These are phyloP conservation scores for Ditylenchus dipsaci DNA, from an alignment of 1,140 invertebrate species.

Conservation along the genomic window DNA sequence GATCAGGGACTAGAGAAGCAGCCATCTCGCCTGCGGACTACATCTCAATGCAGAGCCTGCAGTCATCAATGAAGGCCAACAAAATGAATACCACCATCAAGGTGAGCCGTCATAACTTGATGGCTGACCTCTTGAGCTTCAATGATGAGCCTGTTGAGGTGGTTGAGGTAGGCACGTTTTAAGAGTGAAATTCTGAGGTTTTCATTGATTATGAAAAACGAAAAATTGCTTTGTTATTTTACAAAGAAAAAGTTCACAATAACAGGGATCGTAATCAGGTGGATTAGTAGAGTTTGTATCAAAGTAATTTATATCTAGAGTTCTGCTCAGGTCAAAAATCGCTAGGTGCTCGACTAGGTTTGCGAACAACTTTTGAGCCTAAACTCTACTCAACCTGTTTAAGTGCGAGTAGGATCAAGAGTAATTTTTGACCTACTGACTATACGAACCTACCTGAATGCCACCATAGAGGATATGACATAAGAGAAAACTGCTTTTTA, in stretches of 20 bases:
- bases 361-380: too few relatives aligned
- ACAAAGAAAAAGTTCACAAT: too few relatives aligned
- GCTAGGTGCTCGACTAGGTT: too few relatives aligned
- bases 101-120: constrained; percentile 42
- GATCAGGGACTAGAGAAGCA: not conserved
- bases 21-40: constrained; percentile 51
- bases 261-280: too few relatives aligned
- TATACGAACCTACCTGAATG: too few relatives aligned
- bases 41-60: constrained; percentile 50
- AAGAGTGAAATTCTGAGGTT: not conserved
- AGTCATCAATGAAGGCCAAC: constrained; percentile 53
- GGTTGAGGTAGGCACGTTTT: not conserved
- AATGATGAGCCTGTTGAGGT: constrained; percentile 23
- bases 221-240: not conserved
- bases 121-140: constrained; percentile 45
- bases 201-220: not conserved
- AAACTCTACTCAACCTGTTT: too few relatives aligned
- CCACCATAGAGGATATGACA: too few relatives aligned
- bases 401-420: too few relatives aligned
- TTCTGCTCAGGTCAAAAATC: too few relatives aligned
- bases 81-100: constrained; percentile 58
- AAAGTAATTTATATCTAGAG: constrained; percentile 21
- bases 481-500: too few relatives aligned
- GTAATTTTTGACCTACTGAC: too few relatives aligned
- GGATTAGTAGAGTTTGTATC: not conserved